phyloP scores from a whole-genome alignment of 2,888 invertebrate genomes.

The Scaptomyza parva region DNA sequence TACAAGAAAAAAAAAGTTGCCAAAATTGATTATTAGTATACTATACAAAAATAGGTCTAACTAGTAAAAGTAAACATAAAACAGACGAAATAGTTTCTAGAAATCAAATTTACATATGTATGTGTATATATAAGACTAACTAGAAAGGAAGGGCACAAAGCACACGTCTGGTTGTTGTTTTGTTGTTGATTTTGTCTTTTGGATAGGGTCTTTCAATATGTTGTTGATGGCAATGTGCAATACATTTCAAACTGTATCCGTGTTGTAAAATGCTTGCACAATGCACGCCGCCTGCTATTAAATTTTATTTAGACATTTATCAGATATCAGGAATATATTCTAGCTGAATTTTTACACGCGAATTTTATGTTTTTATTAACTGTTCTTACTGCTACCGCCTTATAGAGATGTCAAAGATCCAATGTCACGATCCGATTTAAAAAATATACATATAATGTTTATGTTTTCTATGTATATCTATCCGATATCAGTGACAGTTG shows the following conservation, averaged over 20 bases:
- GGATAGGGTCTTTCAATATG: slow-evolving; percentile 17
- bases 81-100: background rate
- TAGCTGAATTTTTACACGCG: too few relatives aligned
- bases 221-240: background rate
- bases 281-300: too few relatives aligned
- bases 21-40: too few relatives aligned
- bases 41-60: background rate
- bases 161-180: slow-evolving; percentile 2
- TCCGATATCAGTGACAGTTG: background rate
- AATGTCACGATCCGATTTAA: background rate
- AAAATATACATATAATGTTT: too few relatives aligned
- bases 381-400: background rate
- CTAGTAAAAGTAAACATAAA: background rate
- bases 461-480: too few relatives aligned
- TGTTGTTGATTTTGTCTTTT: slow-evolving; percentile 13
- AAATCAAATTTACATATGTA: slow-evolving; percentile 5
- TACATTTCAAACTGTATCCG: slow-evolving; percentile 8
- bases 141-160: slow-evolving; percentile 19
- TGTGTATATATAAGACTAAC: background rate
- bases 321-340: too few relatives aligned
- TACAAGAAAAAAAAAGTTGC: background rate
- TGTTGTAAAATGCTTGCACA: background rate
- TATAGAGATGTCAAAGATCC: background rate
- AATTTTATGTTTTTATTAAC: background rate
- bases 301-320: too few relatives aligned